Percentiles rank a stretch among this genome's conserved stretches.
Conservation (phyloP, 1,140 invertebrate species). For the Drosophila bocqueti region DNA sequence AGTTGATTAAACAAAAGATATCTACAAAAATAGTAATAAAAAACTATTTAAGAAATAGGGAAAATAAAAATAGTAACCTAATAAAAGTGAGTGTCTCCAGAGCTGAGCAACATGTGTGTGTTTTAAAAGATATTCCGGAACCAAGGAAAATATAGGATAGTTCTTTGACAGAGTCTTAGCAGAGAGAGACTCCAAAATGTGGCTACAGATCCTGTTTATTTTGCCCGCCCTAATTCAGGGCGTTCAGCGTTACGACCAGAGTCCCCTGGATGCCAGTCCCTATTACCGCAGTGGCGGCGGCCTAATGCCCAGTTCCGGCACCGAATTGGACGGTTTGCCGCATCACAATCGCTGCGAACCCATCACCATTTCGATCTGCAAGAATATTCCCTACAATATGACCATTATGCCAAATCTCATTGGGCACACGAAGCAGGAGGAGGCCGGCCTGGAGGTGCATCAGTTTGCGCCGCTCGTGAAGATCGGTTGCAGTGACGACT, state of each 20-base stretch:
- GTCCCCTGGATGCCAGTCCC: slow-evolving; percentile 66
- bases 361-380: slow-evolving; percentile 96
- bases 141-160: slow-evolving; percentile 1
- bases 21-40: not conserved
- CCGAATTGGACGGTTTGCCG: slow-evolving; percentile 65
- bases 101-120: slow-evolving; percentile 31
- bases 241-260: slow-evolving; percentile 68
- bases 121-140: not conserved
- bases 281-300: slow-evolving; percentile 74
- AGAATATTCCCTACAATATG: slow-evolving; percentile 96
- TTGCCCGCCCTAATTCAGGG: slow-evolving; percentile 42
- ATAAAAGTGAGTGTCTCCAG: slow-evolving; percentile 10
- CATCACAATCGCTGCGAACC: slow-evolving; percentile 94
- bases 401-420: slow-evolving; percentile 98
- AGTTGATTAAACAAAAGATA: slow-evolving; percentile 17
- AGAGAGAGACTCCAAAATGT: slow-evolving; percentile 36
- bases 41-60: not conserved
- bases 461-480: slow-evolving; percentile 98
- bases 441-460: slow-evolving; percentile 96
- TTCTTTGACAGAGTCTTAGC: slow-evolving; percentile 1
- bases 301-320: slow-evolving; percentile 46
- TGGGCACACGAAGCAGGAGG: slow-evolving; percentile 96
- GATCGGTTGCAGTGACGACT: slow-evolving; percentile 96
- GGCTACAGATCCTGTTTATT: slow-evolving; percentile 49
- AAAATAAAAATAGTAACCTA: not conserved